phyloP scores from a whole-genome alignment of 2,113 vertebrate genomes.

The Calypte anna region DNA sequence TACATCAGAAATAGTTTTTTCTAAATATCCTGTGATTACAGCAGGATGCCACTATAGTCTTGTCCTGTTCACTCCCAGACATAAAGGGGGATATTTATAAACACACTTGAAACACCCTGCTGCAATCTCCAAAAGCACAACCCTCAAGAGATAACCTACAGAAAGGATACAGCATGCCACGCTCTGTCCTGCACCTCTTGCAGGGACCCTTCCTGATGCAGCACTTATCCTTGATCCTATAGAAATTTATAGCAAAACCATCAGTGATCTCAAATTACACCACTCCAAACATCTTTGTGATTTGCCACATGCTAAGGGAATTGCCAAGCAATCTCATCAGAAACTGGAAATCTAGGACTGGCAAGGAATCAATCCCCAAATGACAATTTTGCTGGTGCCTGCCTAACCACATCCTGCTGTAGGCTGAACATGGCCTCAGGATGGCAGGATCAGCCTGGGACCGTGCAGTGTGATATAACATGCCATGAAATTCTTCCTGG shows the following conservation, averaged over 20 bases:
- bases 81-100: background rate
- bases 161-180: background rate
- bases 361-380: background rate
- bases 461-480: background rate
- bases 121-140: background rate
- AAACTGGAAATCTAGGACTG: background rate
- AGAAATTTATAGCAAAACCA: background rate
- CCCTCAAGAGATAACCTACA: background rate
- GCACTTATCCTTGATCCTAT: background rate
- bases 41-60: background rate
- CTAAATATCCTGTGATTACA: background rate
- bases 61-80: accelerated
- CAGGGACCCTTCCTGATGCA: background rate
- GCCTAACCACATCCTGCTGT: constrained; percentile 29
- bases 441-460: background rate
- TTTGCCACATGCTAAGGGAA: background rate
- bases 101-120: background rate
- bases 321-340: background rate
- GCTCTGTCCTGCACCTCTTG: background rate
- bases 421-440: background rate
- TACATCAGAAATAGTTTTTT: background rate
- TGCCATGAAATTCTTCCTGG: constrained; percentile 37
- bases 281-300: background rate
- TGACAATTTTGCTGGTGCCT: background rate
- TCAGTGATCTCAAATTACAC: background rate